Conservation (phyloP, 2,888 invertebrate species). For the Agrochola macilenta region DNA sequence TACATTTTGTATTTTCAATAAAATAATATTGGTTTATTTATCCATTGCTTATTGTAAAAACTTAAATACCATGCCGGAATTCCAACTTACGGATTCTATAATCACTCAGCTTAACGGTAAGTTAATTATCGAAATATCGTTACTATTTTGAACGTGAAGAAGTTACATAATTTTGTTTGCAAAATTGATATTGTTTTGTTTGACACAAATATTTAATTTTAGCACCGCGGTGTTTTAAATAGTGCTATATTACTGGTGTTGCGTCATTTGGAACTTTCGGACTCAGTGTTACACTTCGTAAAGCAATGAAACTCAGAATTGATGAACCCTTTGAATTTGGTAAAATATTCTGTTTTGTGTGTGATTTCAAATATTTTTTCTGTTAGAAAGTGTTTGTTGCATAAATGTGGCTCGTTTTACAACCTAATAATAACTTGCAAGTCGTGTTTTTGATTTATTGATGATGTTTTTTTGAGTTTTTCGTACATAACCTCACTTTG, state of each 20-base stretch:
- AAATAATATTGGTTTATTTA: slow-evolving; percentile 27
- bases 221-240: slow-evolving; percentile 81
- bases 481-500: slow-evolving; percentile 48
- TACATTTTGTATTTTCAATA: slow-evolving; percentile 41
- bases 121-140: slow-evolving; percentile 56
- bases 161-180: slow-evolving; percentile 87
- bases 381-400: slow-evolving; percentile 25
- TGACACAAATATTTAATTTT: slow-evolving; percentile 88
- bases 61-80: slow-evolving; percentile 81
- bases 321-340: slow-evolving; percentile 76
- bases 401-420: slow-evolving; percentile 28
- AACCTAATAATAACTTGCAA: slow-evolving; percentile 27
- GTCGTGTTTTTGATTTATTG: slow-evolving; percentile 14
- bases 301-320: slow-evolving; percentile 69
- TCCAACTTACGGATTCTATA: slow-evolving; percentile 82
- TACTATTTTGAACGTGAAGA: slow-evolving; percentile 54
- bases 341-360: slow-evolving; percentile 65
- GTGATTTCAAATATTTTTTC: slow-evolving; percentile 55
- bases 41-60: slow-evolving; percentile 30
- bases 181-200: slow-evolving; percentile 77
- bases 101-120: slow-evolving; percentile 84
- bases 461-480: slow-evolving; percentile 10
- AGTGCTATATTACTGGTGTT: slow-evolving; percentile 71
- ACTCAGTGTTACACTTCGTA: slow-evolving; percentile 51
- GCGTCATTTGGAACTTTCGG: slow-evolving; percentile 68